phyloP scores from a whole-genome alignment of 2,113 vertebrate species.

The Emydocephalus ijimae region DNA sequence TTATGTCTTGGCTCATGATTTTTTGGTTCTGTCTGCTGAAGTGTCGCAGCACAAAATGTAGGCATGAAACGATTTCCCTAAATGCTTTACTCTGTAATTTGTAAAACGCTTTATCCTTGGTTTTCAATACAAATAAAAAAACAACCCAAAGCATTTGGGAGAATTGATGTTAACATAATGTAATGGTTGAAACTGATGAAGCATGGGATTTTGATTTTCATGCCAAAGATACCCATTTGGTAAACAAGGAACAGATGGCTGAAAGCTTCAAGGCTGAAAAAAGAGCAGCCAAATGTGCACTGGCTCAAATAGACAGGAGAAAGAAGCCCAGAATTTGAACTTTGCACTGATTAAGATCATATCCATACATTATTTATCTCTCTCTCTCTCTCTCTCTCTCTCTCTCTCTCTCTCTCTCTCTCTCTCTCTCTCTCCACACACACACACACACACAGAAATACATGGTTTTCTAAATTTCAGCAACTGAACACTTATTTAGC shows the following conservation, averaged over 20 bases:
- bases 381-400: too few relatives aligned
- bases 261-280: not conserved
- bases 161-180: not conserved
- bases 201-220: not conserved
- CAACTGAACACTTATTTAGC: not conserved
- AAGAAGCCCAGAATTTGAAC: not conserved
- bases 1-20: not conserved
- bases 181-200: not conserved
- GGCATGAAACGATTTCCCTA: not conserved
- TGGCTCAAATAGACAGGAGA: not conserved
- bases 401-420: too few relatives aligned
- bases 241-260: not conserved
- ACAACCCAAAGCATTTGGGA: not conserved
- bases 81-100: not conserved
- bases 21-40: not conserved
- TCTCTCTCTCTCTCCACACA: too few relatives aligned
- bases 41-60: not conserved
- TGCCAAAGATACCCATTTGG: not conserved
- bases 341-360: not conserved
- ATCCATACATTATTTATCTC: not conserved
- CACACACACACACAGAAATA: not conserved
- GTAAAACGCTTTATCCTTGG: not conserved
- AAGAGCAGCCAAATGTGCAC: not conserved
- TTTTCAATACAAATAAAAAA: not conserved
- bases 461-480: not conserved